Base-by-base conservation (phyloP, 2,797 vertebrate species). In the Amniataba percoides region DNA sequence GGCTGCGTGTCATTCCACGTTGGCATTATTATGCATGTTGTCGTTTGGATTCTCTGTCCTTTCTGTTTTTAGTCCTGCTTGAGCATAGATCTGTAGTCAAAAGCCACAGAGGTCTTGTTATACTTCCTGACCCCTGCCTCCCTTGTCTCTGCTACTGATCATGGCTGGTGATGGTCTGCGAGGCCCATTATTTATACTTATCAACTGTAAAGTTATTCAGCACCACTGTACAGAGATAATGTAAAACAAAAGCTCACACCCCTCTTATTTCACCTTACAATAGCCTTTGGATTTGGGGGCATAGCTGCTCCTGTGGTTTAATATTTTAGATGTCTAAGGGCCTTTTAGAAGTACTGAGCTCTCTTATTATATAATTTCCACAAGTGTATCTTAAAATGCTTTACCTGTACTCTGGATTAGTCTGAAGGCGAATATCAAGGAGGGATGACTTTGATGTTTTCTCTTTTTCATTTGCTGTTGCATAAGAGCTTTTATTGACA, bases 21-120 rank as follows among this genome's bases (percentile, higher is more conserved):
- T 71, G 67, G 83, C 86, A 87, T 91, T 86, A 76, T 73, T 91
- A 81, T 93, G 95, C 94, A 95, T 95, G 95, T 93, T 87, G 83
- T 93, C 71, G 31, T 90, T 87, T 84, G 81, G 74, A 83, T 76
- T 89, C 74, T 87, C 84, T 81, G 81, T 93, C 56, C 73, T 88
- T 76, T 89, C 81, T 82, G 80, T 90, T 90, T 83, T 82, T 55
- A 88, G 83, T 89, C 85, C 80, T 90, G 93, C 92, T 93, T 94
- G 90, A 92, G 80, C 82, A n/a, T 76, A 78, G 74, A 83, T 76
- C 67, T 90, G 67, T 89, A 79, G 80, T 84, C 57, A 69, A 74
- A 89, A 87, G 89, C 87, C 91, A 87, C 90, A 82, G 82, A 89
- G 76, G 74, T 85, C 74, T 80, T 9, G 48, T 82, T 71, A 66